Evolutionary conservation across 2,888 invertebrate species (phyloP).

Genomic region (Boloria euphrosyne): DNA sequence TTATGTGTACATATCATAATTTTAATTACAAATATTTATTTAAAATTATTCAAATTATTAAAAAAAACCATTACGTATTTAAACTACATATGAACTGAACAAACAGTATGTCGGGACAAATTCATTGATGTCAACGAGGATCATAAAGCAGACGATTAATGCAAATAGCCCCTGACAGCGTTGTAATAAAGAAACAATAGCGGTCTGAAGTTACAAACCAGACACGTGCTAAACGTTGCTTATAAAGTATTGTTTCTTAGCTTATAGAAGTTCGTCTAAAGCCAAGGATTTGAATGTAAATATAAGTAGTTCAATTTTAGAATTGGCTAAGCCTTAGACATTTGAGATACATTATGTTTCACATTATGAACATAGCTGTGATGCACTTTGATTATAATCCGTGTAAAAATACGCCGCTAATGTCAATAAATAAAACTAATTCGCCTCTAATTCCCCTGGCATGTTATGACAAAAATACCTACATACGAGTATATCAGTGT

Average conservation of each 20-base stretch:
- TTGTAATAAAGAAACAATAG: slow-evolving; percentile 68
- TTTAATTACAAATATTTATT: no score
- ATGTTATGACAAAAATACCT: no score
- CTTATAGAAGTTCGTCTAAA: not conserved
- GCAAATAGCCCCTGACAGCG: slow-evolving; percentile 54
- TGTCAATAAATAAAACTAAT: no score
- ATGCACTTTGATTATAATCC: not conserved
- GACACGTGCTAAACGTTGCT: slow-evolving; percentile 46
- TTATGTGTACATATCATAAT: no score
- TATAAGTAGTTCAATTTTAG: not conserved
- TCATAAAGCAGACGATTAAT: slow-evolving; percentile 68
- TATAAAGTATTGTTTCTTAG: slow-evolving; percentile 28
- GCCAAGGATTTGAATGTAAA: not conserved
- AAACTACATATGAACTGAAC: slow-evolving; percentile 38
- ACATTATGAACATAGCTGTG: not conserved
- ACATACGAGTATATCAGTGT: no score
- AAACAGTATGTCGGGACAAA: slow-evolving; percentile 46
- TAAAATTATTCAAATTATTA: no score
- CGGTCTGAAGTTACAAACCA: slow-evolving; percentile 54
- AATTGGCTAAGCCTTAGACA: no score
- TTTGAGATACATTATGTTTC: not conserved
- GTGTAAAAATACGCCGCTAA: not conserved
- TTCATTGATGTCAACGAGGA: slow-evolving; percentile 52
- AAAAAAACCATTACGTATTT: not conserved
- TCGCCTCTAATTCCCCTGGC: no score